phyloP scores from a whole-genome alignment of 2,113 vertebrate genomes.

The Potamarius usumacintae region DNA sequence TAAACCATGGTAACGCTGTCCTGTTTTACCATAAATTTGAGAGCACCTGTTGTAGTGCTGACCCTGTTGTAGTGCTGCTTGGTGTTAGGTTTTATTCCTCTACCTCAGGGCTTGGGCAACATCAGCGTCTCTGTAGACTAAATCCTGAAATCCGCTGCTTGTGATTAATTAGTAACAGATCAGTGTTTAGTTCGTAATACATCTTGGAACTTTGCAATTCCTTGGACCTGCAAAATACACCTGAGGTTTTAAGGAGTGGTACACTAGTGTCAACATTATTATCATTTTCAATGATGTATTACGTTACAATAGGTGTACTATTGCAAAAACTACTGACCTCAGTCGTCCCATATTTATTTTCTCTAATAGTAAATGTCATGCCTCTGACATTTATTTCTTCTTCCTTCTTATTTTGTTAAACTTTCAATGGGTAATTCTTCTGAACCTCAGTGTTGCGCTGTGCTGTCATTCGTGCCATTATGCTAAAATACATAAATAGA shows the following conservation, averaged over 20 bases:
- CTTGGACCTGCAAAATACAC: background rate
- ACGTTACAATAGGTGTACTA: background rate
- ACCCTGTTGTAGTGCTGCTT: background rate
- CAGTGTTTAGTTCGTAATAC: background rate
- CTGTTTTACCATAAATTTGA: background rate
- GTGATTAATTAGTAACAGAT: background rate
- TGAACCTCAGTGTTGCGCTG: background rate
- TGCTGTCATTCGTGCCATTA: background rate
- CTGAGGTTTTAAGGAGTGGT: background rate
- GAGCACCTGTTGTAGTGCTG: background rate
- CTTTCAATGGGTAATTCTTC: background rate
- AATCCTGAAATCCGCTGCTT: background rate
- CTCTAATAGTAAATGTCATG: background rate
- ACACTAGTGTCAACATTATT: background rate
- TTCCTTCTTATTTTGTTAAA: background rate
- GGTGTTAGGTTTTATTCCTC: background rate
- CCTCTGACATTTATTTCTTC: background rate
- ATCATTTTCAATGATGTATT: background rate
- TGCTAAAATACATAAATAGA: background rate
- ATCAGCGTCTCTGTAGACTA: background rate
- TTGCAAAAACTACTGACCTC: background rate
- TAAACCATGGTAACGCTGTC: too few species aligned
- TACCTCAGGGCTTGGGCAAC: background rate
- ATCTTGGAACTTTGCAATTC: background rate
- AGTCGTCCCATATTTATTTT: background rate